A percentile compares a stretch with the other conserved stretches of the same genome.
phyloP scores from a whole-genome alignment of 2,888 invertebrate genomes.

The Plebejus anna region DNA sequence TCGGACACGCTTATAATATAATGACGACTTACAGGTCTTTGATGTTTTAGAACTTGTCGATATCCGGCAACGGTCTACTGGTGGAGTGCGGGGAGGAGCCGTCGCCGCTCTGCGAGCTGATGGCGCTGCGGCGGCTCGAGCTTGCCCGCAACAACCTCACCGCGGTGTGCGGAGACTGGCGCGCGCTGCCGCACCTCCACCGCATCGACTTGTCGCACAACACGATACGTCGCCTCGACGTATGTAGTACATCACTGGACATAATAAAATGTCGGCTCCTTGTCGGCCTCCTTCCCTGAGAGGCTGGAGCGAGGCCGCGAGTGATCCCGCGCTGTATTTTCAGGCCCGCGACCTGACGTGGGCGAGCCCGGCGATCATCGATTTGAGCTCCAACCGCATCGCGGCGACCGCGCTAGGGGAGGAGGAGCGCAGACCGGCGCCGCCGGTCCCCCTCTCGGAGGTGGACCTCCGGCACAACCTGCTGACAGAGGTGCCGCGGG shows the following conservation, averaged over 20 bases:
- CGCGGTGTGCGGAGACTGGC: not conserved
- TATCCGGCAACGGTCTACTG: not conserved
- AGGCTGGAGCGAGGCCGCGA: not conserved
- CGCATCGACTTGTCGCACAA: not conserved
- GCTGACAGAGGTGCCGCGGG: not conserved
- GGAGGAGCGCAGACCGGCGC: not conserved
- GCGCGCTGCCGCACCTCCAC: not conserved
- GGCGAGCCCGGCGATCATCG: not conserved
- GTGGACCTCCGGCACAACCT: not conserved
- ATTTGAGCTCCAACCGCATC: not conserved
- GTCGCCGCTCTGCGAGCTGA: slow-evolving; percentile 1
- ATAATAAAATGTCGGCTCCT: too few relatives aligned
- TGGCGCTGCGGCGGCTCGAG: not conserved
- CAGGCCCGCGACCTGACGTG: not conserved
- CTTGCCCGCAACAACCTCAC: not conserved
- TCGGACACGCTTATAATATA: too few relatives aligned
- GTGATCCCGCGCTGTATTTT: not conserved
- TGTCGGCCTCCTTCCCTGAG: too few relatives aligned
- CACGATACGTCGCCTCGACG: not conserved
- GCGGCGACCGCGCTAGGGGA: not conserved
- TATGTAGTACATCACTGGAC: not conserved
- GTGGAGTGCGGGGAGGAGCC: not conserved
- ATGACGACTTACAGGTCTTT: not conserved
- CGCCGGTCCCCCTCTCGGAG: not conserved
- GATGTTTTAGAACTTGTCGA: not conserved